Evolutionary conservation across 2,797 vertebrate genomes (phyloP).

Genomic region (Eulemur albifrons): DNA sequence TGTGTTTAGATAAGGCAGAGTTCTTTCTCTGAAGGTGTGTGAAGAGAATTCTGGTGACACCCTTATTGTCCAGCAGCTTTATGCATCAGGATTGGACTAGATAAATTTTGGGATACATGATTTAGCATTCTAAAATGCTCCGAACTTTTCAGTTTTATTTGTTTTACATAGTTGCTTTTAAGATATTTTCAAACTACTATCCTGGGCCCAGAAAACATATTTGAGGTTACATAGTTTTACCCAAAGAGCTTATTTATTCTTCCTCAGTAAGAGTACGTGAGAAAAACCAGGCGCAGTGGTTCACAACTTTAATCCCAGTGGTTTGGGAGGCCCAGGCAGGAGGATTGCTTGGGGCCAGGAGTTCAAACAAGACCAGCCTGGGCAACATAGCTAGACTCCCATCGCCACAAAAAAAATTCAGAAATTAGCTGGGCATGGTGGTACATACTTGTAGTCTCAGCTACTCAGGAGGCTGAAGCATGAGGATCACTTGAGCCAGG

Average conservation of each 20-base stretch:
- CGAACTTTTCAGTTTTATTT: background rate
- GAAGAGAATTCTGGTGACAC: background rate
- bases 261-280: background rate
- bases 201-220: background rate
- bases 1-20: background rate
- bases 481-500: too few relatives aligned
- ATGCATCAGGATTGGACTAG: background rate
- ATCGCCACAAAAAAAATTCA: too few relatives aligned
- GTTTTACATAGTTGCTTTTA: background rate
- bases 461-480: too few relatives aligned
- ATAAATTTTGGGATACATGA: background rate
- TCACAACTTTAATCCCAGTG: too few relatives aligned
- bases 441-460: too few relatives aligned
- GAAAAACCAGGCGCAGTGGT: too few relatives aligned
- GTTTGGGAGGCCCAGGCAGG: too few relatives aligned
- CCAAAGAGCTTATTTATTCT: slow-evolving; percentile 34
- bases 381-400: too few relatives aligned
- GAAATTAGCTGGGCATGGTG: too few relatives aligned
- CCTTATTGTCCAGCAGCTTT: background rate
- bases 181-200: background rate
- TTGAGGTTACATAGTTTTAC: background rate
- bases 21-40: background rate
- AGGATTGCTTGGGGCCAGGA: too few relatives aligned
- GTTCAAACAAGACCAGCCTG: too few relatives aligned
- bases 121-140: background rate